Evolutionary conservation across 1,140 invertebrate genomes (phyloP).

Genomic region (Batillaria attramentaria): DNA sequence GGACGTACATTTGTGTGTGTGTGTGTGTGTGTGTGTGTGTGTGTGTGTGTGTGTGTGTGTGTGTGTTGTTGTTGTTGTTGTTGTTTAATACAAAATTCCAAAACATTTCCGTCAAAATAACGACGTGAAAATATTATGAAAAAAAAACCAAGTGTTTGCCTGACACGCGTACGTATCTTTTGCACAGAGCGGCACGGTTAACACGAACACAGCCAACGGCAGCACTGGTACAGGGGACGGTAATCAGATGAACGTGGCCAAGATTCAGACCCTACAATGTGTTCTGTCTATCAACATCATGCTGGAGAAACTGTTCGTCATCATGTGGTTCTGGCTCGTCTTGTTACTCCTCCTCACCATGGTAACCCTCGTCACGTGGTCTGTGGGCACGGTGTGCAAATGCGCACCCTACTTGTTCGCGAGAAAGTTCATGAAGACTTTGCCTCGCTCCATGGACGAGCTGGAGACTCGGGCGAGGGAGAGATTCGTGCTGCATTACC

Average conservation of each 20-base stretch:
- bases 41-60: background rate
- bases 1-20: background rate
- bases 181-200: background rate
- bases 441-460: conserved; percentile 36
- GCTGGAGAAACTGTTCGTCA: conserved; percentile 74
- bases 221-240: conserved; percentile 39
- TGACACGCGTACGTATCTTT: background rate
- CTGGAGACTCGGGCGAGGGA: conserved; percentile 46
- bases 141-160: background rate
- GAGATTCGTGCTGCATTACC: conserved; percentile 59
- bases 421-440: conserved; percentile 57
- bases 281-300: conserved; percentile 74
- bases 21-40: background rate
- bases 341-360: conserved; percentile 67
- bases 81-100: background rate
- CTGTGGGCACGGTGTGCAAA: conserved; percentile 44
- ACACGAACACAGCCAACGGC: background rate
- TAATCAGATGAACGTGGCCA: conserved; percentile 49
- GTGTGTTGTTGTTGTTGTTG: background rate
- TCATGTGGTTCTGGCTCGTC: conserved; percentile 74
- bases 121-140: background rate
- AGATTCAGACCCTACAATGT: conserved; percentile 68
- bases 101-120: background rate
- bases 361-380: conserved; percentile 49
- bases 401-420: conserved; percentile 43